Evolutionary conservation across 2,797 vertebrate species (phyloP).

Genomic region (Galago senegalensis): DNA sequence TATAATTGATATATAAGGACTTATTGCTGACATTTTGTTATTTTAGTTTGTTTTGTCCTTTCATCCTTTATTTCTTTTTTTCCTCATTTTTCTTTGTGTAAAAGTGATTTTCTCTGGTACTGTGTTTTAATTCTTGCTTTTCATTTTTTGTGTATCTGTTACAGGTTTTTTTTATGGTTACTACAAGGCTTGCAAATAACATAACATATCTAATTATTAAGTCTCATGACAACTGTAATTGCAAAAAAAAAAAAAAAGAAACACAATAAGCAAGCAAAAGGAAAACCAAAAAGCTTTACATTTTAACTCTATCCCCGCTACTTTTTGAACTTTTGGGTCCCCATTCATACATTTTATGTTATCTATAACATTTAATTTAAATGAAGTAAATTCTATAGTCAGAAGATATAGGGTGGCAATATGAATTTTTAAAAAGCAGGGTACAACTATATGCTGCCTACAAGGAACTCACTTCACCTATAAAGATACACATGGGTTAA

Average conservation of each 20-base stretch:
- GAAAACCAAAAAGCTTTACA: not conserved
- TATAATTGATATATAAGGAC: not conserved
- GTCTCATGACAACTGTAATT: not conserved
- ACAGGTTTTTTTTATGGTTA: not conserved
- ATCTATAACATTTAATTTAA: not conserved
- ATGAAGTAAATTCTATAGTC: not conserved
- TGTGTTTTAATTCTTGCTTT: not conserved
- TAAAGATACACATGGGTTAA: not conserved
- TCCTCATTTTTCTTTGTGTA: not conserved
- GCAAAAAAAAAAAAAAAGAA: not conserved
- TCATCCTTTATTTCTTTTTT: not conserved
- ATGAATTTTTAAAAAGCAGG: not conserved
- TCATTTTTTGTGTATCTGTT: not conserved
- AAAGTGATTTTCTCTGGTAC: not conserved
- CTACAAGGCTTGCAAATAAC: not conserved
- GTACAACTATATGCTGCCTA: not conserved
- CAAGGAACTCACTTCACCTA: not conserved
- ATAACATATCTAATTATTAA: not conserved
- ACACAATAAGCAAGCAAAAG: not conserved
- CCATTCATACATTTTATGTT: not conserved
- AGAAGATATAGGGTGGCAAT: not conserved
- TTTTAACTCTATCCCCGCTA: not conserved
- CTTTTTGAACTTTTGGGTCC: not conserved
- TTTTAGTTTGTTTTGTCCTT: not conserved
- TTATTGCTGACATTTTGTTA: not conserved